Evolutionary conservation across 2,113 vertebrate species (phyloP), one percentile per base, ranked within the genome.

Genomic region (Eolophus roseicapilla): DNA sequence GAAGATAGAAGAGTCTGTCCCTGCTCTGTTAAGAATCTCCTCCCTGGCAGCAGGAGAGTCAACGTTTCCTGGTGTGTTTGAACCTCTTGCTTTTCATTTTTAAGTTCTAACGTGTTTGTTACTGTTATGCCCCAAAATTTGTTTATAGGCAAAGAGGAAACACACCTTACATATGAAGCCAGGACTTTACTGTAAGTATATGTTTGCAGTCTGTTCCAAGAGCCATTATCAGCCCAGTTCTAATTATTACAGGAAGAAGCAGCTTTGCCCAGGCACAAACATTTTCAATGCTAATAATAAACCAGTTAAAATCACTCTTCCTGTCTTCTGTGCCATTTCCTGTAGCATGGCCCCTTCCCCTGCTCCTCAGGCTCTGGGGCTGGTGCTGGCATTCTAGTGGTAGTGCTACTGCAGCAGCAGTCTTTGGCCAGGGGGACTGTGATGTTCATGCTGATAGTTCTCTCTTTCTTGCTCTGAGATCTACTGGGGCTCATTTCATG

Each of bases 11-110:
- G 3, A 23, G 13, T 78, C 46, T 55, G 37, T 74, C 64, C 60
- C 46, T 91, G 83, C 23, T 85, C 71, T 82, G 75, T 57, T 87
- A 73, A 76, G 19, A 86, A 41, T 49, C 69, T 67, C 88, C 76
- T 67, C 60, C 53, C 77, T 59, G n/a, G 47, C 52, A 57, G 62
- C 31, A 79, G 49, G 31, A 87, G 49, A 76, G 17, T 2, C 11
- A 79, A 80, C 25, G 31, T 65, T 57, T 41, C 44, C 47, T 63
- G 41, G 3, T 76, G 57, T 41, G 29, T 53, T 90, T 93, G 41
- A 77, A 69, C 59, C 31, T 37, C 15, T 43, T 73, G 31, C 6
- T 46, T 80, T 50, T 7, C 0, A 3, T 27, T 35, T n/a, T 29
- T 19, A 24, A 21, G 23, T 59, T 83, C 14, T 69, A 49, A 90